Evolutionary conservation across 2,113 vertebrate genomes (phyloP).

Genomic region (Pan troglodytes): NHGRI_mPanTro3-v2.1_pri NC_072421.2:104599001-104599500

Average conservation of each 20-base stretch:
- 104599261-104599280: slow-evolving; percentile 16
- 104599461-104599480: slow-evolving; percentile 39
- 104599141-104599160: slow-evolving; percentile 44
- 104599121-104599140: slow-evolving; percentile 21
- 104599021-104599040: slow-evolving; percentile 26
- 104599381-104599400: slow-evolving; percentile 33
- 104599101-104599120: slow-evolving; percentile 1
- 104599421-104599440: slow-evolving; percentile 16
- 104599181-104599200: not conserved
- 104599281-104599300: slow-evolving; percentile 32
- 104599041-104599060: slow-evolving; percentile 26
- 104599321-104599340: slow-evolving; percentile 24
- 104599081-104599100: not conserved
- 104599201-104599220: slow-evolving; percentile 32
- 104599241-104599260: slow-evolving; percentile 30
- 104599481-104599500: not conserved
- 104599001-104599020: slow-evolving; percentile 39
- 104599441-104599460: not conserved
- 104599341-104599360: slow-evolving; percentile 35
- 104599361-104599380: slow-evolving; percentile 31
- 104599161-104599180: not conserved
- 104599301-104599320: not conserved
- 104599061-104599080: slow-evolving; percentile 22
- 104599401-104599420: slow-evolving; percentile 3
- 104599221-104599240: slow-evolving; percentile 4